Percentiles rank a stretch among this genome's conserved stretches.
phyloP scores from a whole-genome alignment of 2,888 invertebrate genomes.

The Minunthozetes semirufus region DNA sequence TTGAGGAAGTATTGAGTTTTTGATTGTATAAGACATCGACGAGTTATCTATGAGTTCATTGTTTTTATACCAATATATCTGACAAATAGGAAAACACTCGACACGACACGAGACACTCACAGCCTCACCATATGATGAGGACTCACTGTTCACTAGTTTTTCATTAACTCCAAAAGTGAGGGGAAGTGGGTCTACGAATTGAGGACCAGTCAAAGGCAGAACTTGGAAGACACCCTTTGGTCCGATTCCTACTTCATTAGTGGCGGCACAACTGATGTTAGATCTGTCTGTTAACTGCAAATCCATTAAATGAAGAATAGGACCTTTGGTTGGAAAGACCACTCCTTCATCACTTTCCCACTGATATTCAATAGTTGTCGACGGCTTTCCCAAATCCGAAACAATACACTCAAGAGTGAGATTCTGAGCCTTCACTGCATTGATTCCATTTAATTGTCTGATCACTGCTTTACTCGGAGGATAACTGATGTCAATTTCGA shows the following conservation, averaged over 20 bases:
- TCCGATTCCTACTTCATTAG: conserved; percentile 68
- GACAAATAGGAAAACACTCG: conserved; percentile 79
- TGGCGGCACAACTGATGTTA: conserved; percentile 80
- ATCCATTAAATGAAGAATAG: conserved; percentile 52
- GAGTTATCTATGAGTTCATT: conserved; percentile 35
- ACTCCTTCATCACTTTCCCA: conserved; percentile 42
- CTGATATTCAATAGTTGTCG: conserved; percentile 45
- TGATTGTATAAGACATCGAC: conserved; percentile 34
- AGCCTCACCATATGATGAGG: not conserved
- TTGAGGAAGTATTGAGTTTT: conserved; percentile 38
- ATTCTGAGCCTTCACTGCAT: conserved; percentile 72
- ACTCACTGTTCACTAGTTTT: not conserved
- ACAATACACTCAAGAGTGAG: conserved; percentile 75
- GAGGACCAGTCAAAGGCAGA: conserved; percentile 30
- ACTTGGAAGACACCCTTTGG: conserved; percentile 38
- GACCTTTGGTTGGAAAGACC: conserved; percentile 50
- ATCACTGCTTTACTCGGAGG: conserved; percentile 76
- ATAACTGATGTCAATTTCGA: conserved; percentile 48
- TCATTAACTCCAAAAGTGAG: conserved; percentile 34
- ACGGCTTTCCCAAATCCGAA: conserved; percentile 71
- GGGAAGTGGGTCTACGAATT: conserved; percentile 30
- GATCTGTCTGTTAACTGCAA: conserved; percentile 71
- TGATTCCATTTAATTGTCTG: conserved; percentile 60
- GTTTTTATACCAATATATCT: conserved; percentile 62
- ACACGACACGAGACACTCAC: conserved; percentile 59